phyloP scores from a whole-genome alignment of 2,113 vertebrate species.

The Hippocampus barbouri region DNA sequence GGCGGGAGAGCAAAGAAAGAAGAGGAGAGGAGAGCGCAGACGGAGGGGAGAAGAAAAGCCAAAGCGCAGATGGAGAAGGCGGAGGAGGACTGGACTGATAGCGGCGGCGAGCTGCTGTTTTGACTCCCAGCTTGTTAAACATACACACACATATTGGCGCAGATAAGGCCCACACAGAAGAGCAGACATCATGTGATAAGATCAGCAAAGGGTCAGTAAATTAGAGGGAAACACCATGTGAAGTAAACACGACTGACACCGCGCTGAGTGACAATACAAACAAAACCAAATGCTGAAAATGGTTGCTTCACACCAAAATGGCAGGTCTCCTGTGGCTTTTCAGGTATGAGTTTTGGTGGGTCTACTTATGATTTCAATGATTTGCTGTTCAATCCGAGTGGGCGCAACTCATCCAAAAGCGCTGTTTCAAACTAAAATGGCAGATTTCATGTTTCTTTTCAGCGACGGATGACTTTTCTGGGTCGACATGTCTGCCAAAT shows the following conservation, averaged over 20 bases:
- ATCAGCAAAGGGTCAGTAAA: conserved; percentile 33
- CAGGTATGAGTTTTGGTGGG: not conserved
- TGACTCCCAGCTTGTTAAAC: conserved; percentile 12
- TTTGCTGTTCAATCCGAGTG: not conserved
- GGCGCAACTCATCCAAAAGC: not conserved
- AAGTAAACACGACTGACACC: conserved; percentile 19
- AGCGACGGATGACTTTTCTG: too few relatives aligned
- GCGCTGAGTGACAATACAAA: not conserved
- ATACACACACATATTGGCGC: conserved; percentile 5
- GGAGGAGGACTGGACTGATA: conserved; percentile 17
- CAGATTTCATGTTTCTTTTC: not conserved
- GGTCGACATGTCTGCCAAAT: too few relatives aligned
- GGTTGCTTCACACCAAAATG: not conserved
- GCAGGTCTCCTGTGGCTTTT: not conserved
- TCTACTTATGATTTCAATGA: not conserved
- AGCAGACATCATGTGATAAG: conserved; percentile 25
- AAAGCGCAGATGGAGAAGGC: conserved; percentile 27
- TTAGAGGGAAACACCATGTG: conserved; percentile 23
- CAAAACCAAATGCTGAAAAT: not conserved
- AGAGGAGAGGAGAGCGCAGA: conserved; percentile 22
- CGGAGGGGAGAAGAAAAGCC: conserved; percentile 29
- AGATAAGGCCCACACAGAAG: conserved; percentile 7
- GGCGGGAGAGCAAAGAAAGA: conserved; percentile 13
- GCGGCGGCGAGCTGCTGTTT: conserved; percentile 35
- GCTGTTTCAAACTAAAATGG: not conserved